Evolutionary conservation across 2,113 vertebrate species (phyloP).

Genomic region (Zapornia atra): DNA sequence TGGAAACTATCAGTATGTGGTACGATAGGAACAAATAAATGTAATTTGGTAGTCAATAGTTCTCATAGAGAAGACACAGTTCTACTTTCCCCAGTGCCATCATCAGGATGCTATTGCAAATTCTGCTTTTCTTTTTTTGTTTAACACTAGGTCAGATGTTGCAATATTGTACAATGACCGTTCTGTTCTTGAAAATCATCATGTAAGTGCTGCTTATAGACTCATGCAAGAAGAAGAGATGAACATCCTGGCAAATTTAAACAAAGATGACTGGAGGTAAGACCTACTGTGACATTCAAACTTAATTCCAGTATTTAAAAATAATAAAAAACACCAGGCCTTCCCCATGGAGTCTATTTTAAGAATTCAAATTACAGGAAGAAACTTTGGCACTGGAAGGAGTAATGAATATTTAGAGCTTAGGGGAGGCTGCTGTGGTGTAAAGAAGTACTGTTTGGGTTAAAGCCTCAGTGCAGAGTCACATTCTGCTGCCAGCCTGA

Average conservation of each 20-base stretch:
- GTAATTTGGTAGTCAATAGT: not conserved
- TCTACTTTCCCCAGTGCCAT: not conserved
- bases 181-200: constrained; percentile 97
- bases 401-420: not conserved
- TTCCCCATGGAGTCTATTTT: not conserved
- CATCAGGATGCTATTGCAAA: not conserved
- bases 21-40: not conserved
- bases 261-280: constrained; percentile 98
- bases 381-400: not conserved
- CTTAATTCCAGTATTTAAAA: constrained; percentile 4
- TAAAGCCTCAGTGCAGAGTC: not conserved
- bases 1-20: not conserved
- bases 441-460: not conserved
- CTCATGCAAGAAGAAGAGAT: constrained; percentile 98
- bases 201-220: constrained; percentile 95
- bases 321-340: not conserved
- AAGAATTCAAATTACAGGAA: not conserved
- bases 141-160: constrained; percentile 88
- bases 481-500: not conserved
- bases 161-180: constrained; percentile 96
- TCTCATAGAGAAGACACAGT: not conserved
- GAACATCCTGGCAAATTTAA: constrained; percentile 94
- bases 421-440: not conserved
- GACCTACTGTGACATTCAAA: not conserved
- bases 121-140: constrained; percentile 14